These are phyloP conservation scores for Onychomys leucogaster DNA, from an alignment of 2,797 vertebrate species.

Conservation along the genomic window DNA sequence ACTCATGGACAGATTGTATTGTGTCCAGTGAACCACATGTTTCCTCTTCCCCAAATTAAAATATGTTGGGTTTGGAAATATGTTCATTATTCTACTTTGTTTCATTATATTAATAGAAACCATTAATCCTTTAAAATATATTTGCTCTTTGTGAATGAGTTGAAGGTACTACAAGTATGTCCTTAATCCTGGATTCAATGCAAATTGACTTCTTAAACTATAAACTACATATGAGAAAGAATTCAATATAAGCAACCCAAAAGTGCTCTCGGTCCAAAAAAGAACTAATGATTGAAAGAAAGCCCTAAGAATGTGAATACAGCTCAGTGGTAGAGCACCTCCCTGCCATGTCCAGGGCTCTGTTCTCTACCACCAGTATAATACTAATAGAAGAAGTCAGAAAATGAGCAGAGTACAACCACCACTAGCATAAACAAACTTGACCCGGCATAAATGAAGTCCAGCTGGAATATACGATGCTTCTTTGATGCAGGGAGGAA, in stretches of 20 bases:
- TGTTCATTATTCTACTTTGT: neutral
- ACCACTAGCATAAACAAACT: neutral
- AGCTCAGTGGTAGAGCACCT: neutral
- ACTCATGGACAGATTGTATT: neutral
- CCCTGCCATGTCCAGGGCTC: neutral
- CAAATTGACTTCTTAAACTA: conserved; percentile 43
- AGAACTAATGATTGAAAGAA: conserved; percentile 25
- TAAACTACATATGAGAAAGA: conserved; percentile 37
- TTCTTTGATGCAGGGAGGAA: neutral
- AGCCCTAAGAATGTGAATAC: neutral
- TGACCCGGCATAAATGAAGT: neutral
- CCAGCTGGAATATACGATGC: too few species aligned
- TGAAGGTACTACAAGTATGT: conserved; percentile 32
- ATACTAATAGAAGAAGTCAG: neutral
- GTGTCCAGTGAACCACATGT: neutral
- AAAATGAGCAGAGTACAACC: neutral
- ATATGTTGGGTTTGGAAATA: neutral
- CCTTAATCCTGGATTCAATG: conserved; percentile 20
- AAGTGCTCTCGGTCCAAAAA: neutral
- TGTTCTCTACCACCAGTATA: neutral
- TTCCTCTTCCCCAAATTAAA: conserved; percentile 13
- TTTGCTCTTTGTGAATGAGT: conserved; percentile 54
- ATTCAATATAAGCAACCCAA: neutral
- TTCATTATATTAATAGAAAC: conserved; percentile 37
- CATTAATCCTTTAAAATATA: neutral